phyloP scores from a whole-genome alignment of 2,113 vertebrate species.

The Antechinus stuartii region DNA sequence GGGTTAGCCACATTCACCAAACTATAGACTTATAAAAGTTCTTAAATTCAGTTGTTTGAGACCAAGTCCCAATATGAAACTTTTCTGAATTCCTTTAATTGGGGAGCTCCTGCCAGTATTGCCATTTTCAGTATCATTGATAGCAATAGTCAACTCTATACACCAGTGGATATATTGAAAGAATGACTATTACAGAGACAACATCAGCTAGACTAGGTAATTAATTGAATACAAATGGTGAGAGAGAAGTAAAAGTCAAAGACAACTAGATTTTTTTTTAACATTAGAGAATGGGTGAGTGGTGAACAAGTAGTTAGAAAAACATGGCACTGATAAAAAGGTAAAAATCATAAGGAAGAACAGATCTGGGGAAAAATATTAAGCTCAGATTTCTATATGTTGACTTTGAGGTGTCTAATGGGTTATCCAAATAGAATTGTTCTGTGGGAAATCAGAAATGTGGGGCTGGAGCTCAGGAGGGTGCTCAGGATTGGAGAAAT shows the following conservation, averaged over 20 bases:
- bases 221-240: not conserved
- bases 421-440: not conserved
- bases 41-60: not conserved
- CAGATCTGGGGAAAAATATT: not conserved
- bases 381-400: not conserved
- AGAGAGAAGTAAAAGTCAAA: not conserved
- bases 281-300: not conserved
- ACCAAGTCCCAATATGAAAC: not conserved
- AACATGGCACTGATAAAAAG: not conserved
- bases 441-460: not conserved
- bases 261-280: not conserved
- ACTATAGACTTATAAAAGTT: not conserved
- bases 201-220: not conserved
- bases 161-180: not conserved
- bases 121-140: not conserved
- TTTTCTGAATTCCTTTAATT: not conserved
- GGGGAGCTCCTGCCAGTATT: not conserved
- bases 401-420: not conserved
- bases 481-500: not conserved
- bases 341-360: not conserved
- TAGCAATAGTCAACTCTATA: not conserved
- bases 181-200: not conserved
- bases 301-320: not conserved
- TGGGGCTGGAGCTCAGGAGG: not conserved
- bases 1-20: not conserved